Evolutionary conservation across 1,140 invertebrate genomes (phyloP).

Genomic region (Theocolax elegans): DNA sequence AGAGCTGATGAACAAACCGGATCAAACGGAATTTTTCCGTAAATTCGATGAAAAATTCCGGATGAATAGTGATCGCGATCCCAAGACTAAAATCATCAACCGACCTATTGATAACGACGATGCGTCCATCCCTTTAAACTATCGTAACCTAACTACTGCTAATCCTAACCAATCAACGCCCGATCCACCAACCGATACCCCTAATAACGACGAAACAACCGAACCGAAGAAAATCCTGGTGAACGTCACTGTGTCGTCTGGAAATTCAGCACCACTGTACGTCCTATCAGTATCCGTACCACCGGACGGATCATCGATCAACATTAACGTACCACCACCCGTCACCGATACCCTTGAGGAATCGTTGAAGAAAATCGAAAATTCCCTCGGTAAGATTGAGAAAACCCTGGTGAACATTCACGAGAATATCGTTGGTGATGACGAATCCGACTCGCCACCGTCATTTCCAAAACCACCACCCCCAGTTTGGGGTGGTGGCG

Average conservation of each 20-base stretch:
- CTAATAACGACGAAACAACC: background rate
- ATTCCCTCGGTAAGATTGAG: constrained; percentile 44
- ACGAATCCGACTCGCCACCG: constrained; percentile 32
- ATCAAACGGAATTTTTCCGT: constrained; percentile 56
- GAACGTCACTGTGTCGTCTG: constrained; percentile 79
- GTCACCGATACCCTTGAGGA: constrained; percentile 23
- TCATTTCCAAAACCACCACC: constrained; percentile 53
- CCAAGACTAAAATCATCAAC: constrained; percentile 16
- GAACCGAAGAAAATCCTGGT: constrained; percentile 68
- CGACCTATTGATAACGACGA: background rate
- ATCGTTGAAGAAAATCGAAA: constrained; percentile 10
- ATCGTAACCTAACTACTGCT: background rate
- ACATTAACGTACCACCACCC: background rate
- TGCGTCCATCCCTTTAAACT: constrained; percentile 6
- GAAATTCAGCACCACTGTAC: constrained; percentile 72
- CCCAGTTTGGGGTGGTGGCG: constrained; percentile 70
- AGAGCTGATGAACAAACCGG: constrained; percentile 53
- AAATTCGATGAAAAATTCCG: constrained; percentile 56
- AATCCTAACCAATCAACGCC: background rate
- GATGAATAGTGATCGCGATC: constrained; percentile 12
- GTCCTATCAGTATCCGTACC: constrained; percentile 77
- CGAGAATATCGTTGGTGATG: constrained; percentile 41
- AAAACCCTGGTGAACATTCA: constrained; percentile 53
- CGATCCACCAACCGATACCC: background rate
- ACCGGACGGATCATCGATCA: constrained; percentile 56